Evolutionary conservation across 2,113 vertebrate genomes (phyloP), one percentile per base, ranked within the genome.

Genomic region (Genyomyrus donnyi): DNA sequence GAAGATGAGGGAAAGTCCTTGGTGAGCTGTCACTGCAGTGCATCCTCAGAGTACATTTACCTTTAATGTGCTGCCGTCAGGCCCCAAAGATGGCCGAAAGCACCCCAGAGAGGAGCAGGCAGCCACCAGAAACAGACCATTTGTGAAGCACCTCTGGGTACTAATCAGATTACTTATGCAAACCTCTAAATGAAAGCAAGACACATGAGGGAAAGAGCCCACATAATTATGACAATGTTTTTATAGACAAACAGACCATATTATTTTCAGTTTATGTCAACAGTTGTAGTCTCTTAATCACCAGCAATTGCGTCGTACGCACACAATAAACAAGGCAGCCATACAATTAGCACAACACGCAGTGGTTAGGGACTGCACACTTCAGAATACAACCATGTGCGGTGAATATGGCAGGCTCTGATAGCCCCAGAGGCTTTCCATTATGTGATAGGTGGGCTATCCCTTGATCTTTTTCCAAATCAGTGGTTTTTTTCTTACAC

Each of bases 391-490:
- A 90, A 86, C 58, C 17, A 50, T 88, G 89, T 89, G 90, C 87
- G 89, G 90, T 88, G 88, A 91, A 91, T 91, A 90, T 91, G 91
- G 87, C 89, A 66, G 90, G 85, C 70, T 91, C 89, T 91, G 89
- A 80, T 84, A 85, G 90, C 88, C 89, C 87, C 90, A 24, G 53
- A 86, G 89, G 91, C 74, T 84, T 91, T 91, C 91, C 87, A 92
- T 92, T 91, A 90, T 92, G 88, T 92, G 91, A 92, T 92, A 90
- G 91, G 91, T 80, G 91, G 74, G 90, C 89, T 90, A 90, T 91
- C 84, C 50, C 91, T 93, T 93, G 74, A 90, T 93, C 90, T 91
- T 90, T 88, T 89, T 93, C 89, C 89, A 93, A 86, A 56, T 89
- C 89, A 90, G 85, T 90, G 89, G 74, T 90, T 77, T 90, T 49